Conservation (phyloP, 1,140 invertebrate species). For the Hyposmocoma kahamanoa region DNA sequence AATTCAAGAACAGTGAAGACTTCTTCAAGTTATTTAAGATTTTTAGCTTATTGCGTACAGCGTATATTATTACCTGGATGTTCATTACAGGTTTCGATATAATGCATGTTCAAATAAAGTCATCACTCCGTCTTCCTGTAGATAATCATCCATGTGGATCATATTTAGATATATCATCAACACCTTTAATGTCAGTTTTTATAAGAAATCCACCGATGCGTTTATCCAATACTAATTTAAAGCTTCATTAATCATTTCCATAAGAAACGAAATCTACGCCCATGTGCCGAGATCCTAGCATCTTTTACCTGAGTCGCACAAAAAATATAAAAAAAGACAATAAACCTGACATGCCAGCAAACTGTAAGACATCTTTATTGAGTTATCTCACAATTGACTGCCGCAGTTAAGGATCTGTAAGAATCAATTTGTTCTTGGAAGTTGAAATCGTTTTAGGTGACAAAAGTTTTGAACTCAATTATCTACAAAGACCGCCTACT, state of each 20-base stretch:
- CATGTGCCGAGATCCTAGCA: constrained; percentile 31
- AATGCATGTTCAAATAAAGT: too few species aligned
- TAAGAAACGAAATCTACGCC: constrained; percentile 43
- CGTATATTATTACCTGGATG: too few species aligned
- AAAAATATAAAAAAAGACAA: constrained; percentile 51
- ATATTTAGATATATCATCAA: constrained; percentile 35
- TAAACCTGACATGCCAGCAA: constrained; percentile 41
- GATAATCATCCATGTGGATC: constrained; percentile 19
- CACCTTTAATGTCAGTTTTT: constrained; percentile 27
- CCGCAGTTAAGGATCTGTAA: constrained; percentile 22
- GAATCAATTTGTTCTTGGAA: constrained; percentile 52
- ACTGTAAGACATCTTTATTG: constrained; percentile 58
- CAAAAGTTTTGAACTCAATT: constrained; percentile 26
- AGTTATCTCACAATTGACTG: constrained; percentile 34
- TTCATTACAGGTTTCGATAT: too few species aligned
- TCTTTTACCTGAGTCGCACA: constrained; percentile 43
- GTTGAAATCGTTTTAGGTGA: constrained; percentile 14
- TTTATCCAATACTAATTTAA: constrained; percentile 45
- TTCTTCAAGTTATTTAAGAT: too few species aligned
- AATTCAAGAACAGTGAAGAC: too few species aligned
- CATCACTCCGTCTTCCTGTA: too few species aligned
- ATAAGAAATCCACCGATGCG: constrained; percentile 27
- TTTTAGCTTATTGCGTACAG: too few species aligned
- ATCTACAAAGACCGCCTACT: constrained; percentile 15
- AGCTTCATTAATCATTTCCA: constrained; percentile 51